Evolutionary conservation across 2,797 vertebrate genomes (phyloP), one percentile per base, ranked within the genome.

Genomic region (Todus mexicanus): DNA sequence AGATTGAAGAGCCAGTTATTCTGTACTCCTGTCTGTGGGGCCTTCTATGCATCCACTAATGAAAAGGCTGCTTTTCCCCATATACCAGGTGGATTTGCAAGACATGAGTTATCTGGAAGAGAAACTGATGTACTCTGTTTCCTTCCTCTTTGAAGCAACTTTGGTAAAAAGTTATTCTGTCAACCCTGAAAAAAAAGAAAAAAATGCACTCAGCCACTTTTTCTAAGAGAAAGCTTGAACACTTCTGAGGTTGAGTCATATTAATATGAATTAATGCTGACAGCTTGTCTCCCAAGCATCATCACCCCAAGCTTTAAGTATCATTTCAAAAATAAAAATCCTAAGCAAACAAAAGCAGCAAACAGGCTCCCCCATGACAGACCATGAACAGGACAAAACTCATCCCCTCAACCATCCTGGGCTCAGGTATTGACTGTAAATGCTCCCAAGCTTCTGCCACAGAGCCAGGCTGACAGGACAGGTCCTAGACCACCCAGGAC

Each of bases 1-100:
- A 83, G 75, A 74, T 48, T 89, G 78, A 60, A 87, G 84, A 92
- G 64, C 56, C 25, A 42, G 86, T 88, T 84, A 74, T 22, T 68
- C 48, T 33, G n/a, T 0, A 1, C 72, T 80, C 53, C 53, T 80
- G 89, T 84, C 92, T 0, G 0, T 61, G 63, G 71, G 73, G 80
- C 80, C 43, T 92, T 87, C 77, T 22, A 6, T 13, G 37, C 47
- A 78, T 19, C 73, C 54, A 9, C 43, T 89, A 88, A 88, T 40
- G 47, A 80, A 93, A 81, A 81, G 66, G 51, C 76, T 59, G 70
- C 17, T 78, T 87, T 75, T 51, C 54, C 75, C 70, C 31, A 89
- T 45, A 81, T 45, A 43, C 86, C 76, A 90, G 43, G 70, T 69
- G 51, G 69, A 86, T 91, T 27, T 66, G 66, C 29, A 35, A 93